A percentile compares a stretch with the other conserved stretches of the same genome.
Conservation (phyloP, 2,113 vertebrate genomes). For the Morone saxatilis region DNA sequence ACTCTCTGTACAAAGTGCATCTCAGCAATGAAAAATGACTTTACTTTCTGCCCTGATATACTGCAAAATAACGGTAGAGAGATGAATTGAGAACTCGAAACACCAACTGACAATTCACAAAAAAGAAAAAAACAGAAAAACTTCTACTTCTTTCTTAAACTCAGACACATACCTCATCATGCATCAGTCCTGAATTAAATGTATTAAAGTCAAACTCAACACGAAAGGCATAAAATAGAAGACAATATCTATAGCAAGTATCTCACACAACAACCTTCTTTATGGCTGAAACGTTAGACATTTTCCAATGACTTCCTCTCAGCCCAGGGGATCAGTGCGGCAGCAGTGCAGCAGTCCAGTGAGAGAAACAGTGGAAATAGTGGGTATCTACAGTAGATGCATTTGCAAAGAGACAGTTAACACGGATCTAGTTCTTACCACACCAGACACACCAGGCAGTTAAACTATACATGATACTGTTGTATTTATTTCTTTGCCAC, state of each 20-base stretch:
- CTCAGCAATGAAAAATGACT: conserved; percentile 30
- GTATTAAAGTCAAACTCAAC: conserved; percentile 9
- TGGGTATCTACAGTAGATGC: conserved; percentile 16
- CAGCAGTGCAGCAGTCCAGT: conserved; percentile 26
- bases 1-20: conserved; percentile 45
- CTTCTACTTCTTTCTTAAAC: background rate
- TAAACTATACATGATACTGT: conserved; percentile 36
- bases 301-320: conserved; percentile 29
- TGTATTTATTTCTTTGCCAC: conserved; percentile 43
- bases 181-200: conserved; percentile 30
- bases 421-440: conserved; percentile 27
- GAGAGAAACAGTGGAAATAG: conserved; percentile 22
- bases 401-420: conserved; percentile 19
- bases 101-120: conserved; percentile 22
- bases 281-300: background rate
- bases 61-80: conserved; percentile 21
- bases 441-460: conserved; percentile 34
- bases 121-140: background rate
- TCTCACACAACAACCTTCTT: conserved; percentile 6
- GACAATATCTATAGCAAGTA: background rate
- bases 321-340: conserved; percentile 29
- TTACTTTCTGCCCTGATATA: conserved; percentile 28
- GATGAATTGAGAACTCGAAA: conserved; percentile 18
- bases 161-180: conserved; percentile 12
- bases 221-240: background rate